Conservation (phyloP, 2,113 vertebrate genomes). For the Apteryx owenii region DNA sequence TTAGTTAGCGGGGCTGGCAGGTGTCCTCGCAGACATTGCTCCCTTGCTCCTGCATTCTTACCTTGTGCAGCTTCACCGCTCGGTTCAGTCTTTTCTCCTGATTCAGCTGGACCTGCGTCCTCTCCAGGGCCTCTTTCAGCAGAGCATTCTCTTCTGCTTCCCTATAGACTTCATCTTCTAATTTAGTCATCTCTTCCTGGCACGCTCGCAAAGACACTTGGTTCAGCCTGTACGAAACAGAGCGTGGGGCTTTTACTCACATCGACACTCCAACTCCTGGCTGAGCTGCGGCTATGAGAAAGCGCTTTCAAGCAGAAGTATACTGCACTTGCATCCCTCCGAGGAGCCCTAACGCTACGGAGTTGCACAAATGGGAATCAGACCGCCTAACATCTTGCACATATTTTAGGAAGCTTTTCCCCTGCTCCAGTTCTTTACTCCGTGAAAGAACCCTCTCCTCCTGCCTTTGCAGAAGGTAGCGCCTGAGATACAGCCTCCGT, state of each 20-base stretch:
- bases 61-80: slow-evolving; percentile 59
- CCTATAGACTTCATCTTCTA: slow-evolving; percentile 72
- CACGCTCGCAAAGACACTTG: slow-evolving; percentile 50
- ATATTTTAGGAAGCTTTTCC: fast-evolving
- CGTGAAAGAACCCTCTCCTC: not conserved
- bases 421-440: fast-evolving
- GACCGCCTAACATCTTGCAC: fast-evolving
- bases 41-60: not conserved
- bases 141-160: slow-evolving; percentile 77
- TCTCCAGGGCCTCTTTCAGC: slow-evolving; percentile 78
- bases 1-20: not conserved
- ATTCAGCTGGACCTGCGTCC: slow-evolving; percentile 64
- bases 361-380: not conserved
- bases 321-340: fast-evolving
- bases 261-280: fast-evolving
- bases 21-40: not conserved
- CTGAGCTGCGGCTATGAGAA: too few relatives aligned
- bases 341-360: fast-evolving
- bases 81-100: slow-evolving; percentile 67
- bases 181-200: slow-evolving; percentile 63
- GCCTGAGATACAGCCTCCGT: fast-evolving
- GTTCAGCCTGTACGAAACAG: slow-evolving; percentile 53
- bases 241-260: not conserved
- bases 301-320: fast-evolving
- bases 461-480: not conserved